Conservation (phyloP, 35 echinoderm and acorn worm genomes). For the Ptychodera flava region DNA sequence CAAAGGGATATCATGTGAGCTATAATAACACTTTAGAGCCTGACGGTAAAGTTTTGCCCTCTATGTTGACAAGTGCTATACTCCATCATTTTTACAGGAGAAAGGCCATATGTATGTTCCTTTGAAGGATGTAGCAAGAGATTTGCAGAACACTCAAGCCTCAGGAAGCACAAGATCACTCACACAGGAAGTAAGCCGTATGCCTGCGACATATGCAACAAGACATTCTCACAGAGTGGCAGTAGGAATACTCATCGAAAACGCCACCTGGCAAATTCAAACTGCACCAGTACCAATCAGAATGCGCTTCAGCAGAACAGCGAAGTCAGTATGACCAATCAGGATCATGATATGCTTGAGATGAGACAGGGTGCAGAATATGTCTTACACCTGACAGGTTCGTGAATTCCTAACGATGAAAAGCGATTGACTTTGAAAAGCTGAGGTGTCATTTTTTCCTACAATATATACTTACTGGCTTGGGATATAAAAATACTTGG, state of each 20-base stretch:
- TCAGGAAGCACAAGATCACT: constrained; percentile 86
- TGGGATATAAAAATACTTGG: no score
- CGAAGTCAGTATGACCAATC: neutral
- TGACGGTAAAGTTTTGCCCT: no score
- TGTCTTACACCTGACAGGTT: neutral
- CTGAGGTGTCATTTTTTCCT: no score
- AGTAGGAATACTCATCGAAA: constrained; percentile 91
- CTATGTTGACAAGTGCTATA: no score
- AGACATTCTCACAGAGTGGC: constrained; percentile 81
- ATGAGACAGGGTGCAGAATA: neutral
- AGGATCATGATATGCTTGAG: neutral
- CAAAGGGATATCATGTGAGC: no score
- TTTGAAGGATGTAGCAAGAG: constrained; percentile 59
- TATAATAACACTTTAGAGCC: no score
- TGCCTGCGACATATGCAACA: constrained; percentile 87
- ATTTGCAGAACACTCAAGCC: constrained; percentile 95
- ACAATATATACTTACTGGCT: no score
- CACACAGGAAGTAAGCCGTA: constrained; percentile 98
- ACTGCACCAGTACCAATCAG: neutral
- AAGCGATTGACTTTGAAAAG: no score
- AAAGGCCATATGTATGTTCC: constrained; percentile 79
- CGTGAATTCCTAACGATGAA: no score
- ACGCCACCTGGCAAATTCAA: constrained; percentile 28
- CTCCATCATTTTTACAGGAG: constrained; percentile 56
- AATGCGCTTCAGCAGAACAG: neutral